Evolutionary conservation across 2,113 vertebrate species (phyloP).

Genomic region (Coracopsis vasa): DNA sequence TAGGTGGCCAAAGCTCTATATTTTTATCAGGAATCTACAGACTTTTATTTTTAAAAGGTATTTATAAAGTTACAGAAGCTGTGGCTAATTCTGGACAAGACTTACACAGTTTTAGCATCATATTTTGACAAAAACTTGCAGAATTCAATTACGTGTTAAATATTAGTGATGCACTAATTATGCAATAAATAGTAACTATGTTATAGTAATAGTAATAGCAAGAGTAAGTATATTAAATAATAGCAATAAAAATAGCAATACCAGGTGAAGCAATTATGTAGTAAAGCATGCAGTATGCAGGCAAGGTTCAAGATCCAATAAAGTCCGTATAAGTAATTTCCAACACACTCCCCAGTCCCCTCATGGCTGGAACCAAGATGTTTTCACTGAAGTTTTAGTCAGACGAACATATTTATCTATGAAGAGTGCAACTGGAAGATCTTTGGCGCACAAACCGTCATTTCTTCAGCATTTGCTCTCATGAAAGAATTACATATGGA

Average conservation of each 20-base stretch:
- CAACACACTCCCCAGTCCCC: too few species aligned
- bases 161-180: not conserved
- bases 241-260: not conserved
- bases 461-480: not conserved
- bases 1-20: not conserved
- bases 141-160: not conserved
- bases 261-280: not conserved
- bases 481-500: accelerated
- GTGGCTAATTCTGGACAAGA: not conserved
- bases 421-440: not conserved
- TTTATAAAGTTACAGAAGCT: not conserved
- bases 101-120: not conserved
- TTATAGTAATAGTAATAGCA: not conserved
- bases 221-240: not conserved
- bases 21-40: not conserved
- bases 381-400: not conserved
- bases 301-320: not conserved
- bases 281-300: not conserved
- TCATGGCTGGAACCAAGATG: not conserved
- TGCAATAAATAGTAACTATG: not conserved
- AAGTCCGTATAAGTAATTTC: not conserved
- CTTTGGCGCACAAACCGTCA: accelerated
- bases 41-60: accelerated
- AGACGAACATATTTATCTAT: not conserved
- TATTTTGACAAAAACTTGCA: not conserved